A percentile compares a stretch with the other conserved stretches of the same genome.
phyloP scores from a whole-genome alignment of 1,140 invertebrate genomes.

The Popillia japonica region DNA sequence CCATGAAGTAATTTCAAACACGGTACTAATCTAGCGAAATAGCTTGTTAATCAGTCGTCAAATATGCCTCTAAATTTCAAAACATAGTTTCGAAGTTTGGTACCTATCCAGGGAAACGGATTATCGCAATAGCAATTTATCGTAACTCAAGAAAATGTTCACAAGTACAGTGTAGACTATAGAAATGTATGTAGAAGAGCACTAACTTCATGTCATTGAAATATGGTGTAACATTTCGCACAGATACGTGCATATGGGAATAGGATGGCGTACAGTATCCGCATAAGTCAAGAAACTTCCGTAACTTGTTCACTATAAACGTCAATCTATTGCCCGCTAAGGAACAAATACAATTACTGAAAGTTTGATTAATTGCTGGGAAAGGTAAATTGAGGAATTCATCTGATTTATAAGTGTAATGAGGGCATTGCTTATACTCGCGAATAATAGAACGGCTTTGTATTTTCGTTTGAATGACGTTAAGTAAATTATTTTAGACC shows the following conservation, averaged over 20 bases:
- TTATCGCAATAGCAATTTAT: background rate
- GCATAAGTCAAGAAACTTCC: background rate
- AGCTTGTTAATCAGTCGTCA: too few species aligned
- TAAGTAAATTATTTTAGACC: too few species aligned
- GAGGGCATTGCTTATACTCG: too few species aligned
- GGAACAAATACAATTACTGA: background rate
- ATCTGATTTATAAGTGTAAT: background rate
- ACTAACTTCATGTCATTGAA: background rate
- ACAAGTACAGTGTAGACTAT: background rate
- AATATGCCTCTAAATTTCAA: background rate
- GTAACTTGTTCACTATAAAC: background rate
- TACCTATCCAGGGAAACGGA: background rate
- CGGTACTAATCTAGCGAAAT: too few species aligned
- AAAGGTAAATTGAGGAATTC: background rate
- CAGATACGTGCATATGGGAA: background rate
- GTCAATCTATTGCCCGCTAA: background rate
- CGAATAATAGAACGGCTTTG: too few species aligned
- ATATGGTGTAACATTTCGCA: background rate
- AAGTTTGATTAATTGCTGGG: background rate
- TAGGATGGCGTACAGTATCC: background rate
- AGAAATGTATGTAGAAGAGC: background rate
- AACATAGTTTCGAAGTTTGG: too few species aligned
- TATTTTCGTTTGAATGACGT: too few species aligned
- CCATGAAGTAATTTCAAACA: too few species aligned
- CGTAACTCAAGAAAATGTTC: background rate